Evolutionary conservation across 2,888 invertebrate genomes (phyloP).

Genomic region (Macrosoma leucophasiata): DNA sequence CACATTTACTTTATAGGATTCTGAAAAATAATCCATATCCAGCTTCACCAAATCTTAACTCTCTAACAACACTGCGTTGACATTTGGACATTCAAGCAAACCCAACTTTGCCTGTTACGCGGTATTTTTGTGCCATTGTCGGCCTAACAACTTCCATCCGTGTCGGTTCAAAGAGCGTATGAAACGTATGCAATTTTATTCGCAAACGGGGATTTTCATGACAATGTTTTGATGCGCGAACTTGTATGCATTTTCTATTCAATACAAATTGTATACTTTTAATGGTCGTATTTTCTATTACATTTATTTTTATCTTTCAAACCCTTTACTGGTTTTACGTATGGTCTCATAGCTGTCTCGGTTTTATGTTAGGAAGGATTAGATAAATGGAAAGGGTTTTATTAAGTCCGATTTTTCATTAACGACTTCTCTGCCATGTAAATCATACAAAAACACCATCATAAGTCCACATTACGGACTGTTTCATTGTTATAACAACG

Average conservation of each 20-base stretch:
- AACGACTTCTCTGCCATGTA: too few relatives aligned
- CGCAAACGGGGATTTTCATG: slow-evolving; percentile 22
- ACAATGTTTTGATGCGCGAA: slow-evolving; percentile 17
- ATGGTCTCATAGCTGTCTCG: too few relatives aligned
- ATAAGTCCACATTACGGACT: too few relatives aligned
- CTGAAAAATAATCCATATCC: slow-evolving; percentile 8
- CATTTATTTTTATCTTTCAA: too few relatives aligned
- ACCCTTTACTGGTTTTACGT: too few relatives aligned
- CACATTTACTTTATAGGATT: too few relatives aligned
- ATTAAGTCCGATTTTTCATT: too few relatives aligned
- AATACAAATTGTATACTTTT: slow-evolving; percentile 4
- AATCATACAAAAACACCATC: too few relatives aligned
- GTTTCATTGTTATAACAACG: too few relatives aligned
- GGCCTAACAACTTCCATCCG: slow-evolving; percentile 39
- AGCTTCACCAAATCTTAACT: slow-evolving; percentile 19
- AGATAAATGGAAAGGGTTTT: too few relatives aligned
- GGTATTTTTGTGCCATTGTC: slow-evolving; percentile 40
- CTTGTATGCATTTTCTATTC: too few relatives aligned
- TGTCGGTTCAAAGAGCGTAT: slow-evolving; percentile 23
- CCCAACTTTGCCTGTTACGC: slow-evolving; percentile 38
- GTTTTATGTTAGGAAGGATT: too few relatives aligned
- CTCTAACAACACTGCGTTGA: slow-evolving; percentile 22
- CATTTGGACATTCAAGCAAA: slow-evolving; percentile 33
- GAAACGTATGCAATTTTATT: slow-evolving; percentile 25
- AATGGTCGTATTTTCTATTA: background rate